phyloP scores from a whole-genome alignment of 2,113 vertebrate genomes.

The Saccopteryx bilineata region DNA sequence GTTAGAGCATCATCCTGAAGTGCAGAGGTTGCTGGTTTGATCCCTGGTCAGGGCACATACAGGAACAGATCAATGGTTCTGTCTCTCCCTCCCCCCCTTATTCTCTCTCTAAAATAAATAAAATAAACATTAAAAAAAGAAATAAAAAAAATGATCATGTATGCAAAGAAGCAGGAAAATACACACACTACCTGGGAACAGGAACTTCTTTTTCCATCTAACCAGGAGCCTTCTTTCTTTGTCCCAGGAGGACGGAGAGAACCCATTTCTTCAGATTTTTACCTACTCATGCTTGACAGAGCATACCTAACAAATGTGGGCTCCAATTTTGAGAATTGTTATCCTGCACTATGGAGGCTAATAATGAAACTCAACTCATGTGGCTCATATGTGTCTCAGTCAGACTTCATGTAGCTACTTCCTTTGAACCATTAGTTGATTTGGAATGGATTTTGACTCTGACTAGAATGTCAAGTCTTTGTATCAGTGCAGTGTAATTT shows the following conservation, averaged over 20 bases:
- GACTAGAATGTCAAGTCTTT: slow-evolving; percentile 50
- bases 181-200: not conserved
- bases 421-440: not conserved
- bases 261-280: slow-evolving; percentile 3
- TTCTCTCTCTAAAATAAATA: too few species aligned
- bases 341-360: not conserved
- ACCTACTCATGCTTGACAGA: not conserved
- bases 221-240: not conserved
- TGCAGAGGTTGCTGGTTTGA: too few species aligned
- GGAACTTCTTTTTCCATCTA: not conserved
- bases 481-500: slow-evolving; percentile 49
- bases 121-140: too few species aligned
- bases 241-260: not conserved
- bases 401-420: slow-evolving; percentile 30
- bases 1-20: too few species aligned
- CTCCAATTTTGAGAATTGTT: not conserved
- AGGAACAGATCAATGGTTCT: too few species aligned
- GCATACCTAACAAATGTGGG: not conserved
- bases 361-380: not conserved
- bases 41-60: too few species aligned
- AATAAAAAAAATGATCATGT: not conserved
- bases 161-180: not conserved
- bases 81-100: too few species aligned
- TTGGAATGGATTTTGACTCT: slow-evolving; percentile 14
- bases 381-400: not conserved